Conservation (phyloP, 1,140 invertebrate genomes). For the Steinernema feltiae region DNA sequence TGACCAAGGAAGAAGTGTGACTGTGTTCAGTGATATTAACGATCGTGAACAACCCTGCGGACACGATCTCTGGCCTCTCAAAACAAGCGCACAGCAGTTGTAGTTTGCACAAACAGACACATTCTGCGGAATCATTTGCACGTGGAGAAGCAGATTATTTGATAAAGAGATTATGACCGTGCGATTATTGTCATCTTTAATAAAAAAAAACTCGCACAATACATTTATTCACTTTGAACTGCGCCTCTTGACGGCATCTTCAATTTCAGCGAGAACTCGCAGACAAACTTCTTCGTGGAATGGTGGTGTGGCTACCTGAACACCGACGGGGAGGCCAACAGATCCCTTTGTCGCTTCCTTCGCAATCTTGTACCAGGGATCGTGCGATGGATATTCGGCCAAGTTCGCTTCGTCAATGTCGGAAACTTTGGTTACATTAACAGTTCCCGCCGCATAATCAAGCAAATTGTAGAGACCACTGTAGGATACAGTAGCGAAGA, state of each 20-base stretch:
- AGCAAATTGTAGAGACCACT: conserved; percentile 54
- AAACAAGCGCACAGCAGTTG: too few relatives aligned
- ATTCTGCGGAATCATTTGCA: too few relatives aligned
- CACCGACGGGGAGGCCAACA: conserved; percentile 58
- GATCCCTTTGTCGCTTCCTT: conserved; percentile 51
- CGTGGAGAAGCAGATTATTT: too few relatives aligned
- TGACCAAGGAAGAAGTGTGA: too few relatives aligned
- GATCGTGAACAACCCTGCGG: too few relatives aligned
- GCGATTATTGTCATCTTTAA: too few relatives aligned
- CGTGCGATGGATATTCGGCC: conserved; percentile 45
- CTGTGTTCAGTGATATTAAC: too few relatives aligned
- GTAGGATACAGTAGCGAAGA: conserved; percentile 37
- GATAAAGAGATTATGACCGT: too few relatives aligned
- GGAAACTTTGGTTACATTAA: conserved; percentile 53
- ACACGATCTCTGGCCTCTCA: too few relatives aligned
- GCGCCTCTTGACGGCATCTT: conserved; percentile 21
- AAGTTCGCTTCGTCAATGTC: conserved; percentile 50
- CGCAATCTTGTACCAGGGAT: conserved; percentile 41
- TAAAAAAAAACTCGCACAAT: too few relatives aligned
- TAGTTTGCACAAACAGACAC: too few relatives aligned
- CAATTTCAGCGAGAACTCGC: conserved; percentile 31
- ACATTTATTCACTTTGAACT: background rate
- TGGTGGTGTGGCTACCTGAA: conserved; percentile 59
- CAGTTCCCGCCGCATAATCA: conserved; percentile 57
- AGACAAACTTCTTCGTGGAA: conserved; percentile 57